Conservation (phyloP, 2,888 invertebrate genomes). For the Acanthococcus lagerstroemiae region DNA sequence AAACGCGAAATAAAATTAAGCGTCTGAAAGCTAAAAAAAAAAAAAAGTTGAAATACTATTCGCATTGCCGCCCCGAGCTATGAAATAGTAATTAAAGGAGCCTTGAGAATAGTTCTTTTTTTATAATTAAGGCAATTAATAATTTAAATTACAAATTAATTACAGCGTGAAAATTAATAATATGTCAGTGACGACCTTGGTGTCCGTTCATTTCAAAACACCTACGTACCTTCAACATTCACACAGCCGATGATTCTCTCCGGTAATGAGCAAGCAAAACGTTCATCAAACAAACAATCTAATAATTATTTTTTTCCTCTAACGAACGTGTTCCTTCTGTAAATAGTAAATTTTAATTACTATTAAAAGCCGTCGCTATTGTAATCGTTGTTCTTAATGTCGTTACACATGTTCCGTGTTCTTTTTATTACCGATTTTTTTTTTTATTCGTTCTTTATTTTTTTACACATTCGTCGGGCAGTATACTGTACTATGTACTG, state of each 20-base stretch:
- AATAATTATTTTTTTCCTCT: slow-evolving; percentile 9
- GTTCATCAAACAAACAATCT: slow-evolving; percentile 22
- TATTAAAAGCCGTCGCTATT: slow-evolving; percentile 6
- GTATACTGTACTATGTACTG: too few relatives aligned
- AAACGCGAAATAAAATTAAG: too few relatives aligned
- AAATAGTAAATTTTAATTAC: slow-evolving; percentile 28
- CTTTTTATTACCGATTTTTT: too few relatives aligned
- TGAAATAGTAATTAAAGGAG: slow-evolving; percentile 15
- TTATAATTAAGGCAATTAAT: slow-evolving; percentile 24
- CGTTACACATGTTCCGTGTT: too few relatives aligned
- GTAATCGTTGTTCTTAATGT: background rate
- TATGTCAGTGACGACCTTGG: slow-evolving; percentile 22
- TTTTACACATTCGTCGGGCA: too few relatives aligned
- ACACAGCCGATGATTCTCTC: slow-evolving; percentile 4
- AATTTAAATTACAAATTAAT: slow-evolving; percentile 27
- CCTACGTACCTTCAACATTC: slow-evolving; percentile 10
- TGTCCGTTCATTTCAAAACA: slow-evolving; percentile 18
- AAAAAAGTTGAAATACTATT: background rate
- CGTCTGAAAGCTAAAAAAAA: too few relatives aligned
- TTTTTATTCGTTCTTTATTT: too few relatives aligned
- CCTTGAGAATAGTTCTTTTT: slow-evolving; percentile 19
- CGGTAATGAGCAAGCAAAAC: slow-evolving; percentile 23
- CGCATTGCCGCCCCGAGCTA: background rate
- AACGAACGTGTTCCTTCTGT: slow-evolving; percentile 8
- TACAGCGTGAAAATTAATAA: slow-evolving; percentile 26